Base-by-base conservation (phyloP, 2,797 vertebrate species). In the Lepus oiostolus region DNA sequence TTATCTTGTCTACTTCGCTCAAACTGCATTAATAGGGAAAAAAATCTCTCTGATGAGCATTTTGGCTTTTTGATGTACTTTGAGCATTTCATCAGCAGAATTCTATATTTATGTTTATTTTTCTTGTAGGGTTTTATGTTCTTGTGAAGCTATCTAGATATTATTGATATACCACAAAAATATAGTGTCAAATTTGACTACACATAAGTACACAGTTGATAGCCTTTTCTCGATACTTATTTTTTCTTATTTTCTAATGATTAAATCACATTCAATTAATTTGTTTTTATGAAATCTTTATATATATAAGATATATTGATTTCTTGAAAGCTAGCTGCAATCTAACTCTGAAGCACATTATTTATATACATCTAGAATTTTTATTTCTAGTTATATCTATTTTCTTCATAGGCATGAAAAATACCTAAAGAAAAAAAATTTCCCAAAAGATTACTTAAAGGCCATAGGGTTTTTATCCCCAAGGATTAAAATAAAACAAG, bases 321-420 rank as follows among this genome's bases (percentile, higher is more conserved):
- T 74, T 42, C 22, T 74, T 47, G 38, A 74, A 21, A 58, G 14
- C 19, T 58, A 58, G 35, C 35, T 62, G 60, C 35, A 76, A 4
- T 71, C 1, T 75, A 83, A 79, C 12, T 2, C 12, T 17, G 22
- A 35, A 84, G 71, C 32, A 67, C 50, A 54, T 58, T 60, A 76
- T 62, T 93, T 80, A 47, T 80, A 28, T 30, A 87, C 0, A 42
- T 35, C 30, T 65, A 89, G 38, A 91, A 26, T 28, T 75, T 90
- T 50, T 71, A 80, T 85, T 91, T 85, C 2, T 90, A 58, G 62
- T n/a, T 80, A 38, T 0, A 88, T 62, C 9, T 19, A 16, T 72
- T 77, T 90, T 83, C 12, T 90, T 91, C 22, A 77, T 17, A 96
- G 7, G 4, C 19, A 83, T 52, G 10, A 93, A 94, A 91, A 94